Evolutionary conservation across 2,113 vertebrate genomes (phyloP).

Genomic region (Mugil cephalus): DNA sequence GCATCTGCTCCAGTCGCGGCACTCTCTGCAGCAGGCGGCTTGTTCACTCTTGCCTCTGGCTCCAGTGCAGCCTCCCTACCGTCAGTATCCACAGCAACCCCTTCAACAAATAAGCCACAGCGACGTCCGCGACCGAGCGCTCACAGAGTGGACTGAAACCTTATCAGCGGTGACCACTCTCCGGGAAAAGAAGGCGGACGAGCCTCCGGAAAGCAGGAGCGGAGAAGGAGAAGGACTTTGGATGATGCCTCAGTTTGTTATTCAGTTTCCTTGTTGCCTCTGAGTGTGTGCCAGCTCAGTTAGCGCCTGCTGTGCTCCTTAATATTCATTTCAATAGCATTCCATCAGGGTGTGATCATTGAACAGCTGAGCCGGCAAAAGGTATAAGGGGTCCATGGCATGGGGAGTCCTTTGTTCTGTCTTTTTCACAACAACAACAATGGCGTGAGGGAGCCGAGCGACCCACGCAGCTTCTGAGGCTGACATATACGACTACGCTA

Average conservation of each 20-base stretch:
- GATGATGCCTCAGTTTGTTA: slow-evolving; percentile 60
- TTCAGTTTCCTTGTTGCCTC: slow-evolving; percentile 53
- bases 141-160: slow-evolving; percentile 69
- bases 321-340: slow-evolving; percentile 70
- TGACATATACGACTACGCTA: slow-evolving; percentile 73
- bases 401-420: slow-evolving; percentile 77
- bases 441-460: slow-evolving; percentile 69
- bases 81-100: slow-evolving; percentile 93
- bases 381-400: slow-evolving; percentile 58
- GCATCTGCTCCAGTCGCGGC: slow-evolving; percentile 65
- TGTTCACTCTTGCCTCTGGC: slow-evolving; percentile 80
- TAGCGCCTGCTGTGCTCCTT: slow-evolving; percentile 64
- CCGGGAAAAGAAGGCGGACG: slow-evolving; percentile 41
- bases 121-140: slow-evolving; percentile 71
- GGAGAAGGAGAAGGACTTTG: slow-evolving; percentile 51
- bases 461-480: slow-evolving; percentile 72
- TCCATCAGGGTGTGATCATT: slow-evolving; percentile 71
- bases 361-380: slow-evolving; percentile 63
- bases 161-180: slow-evolving; percentile 72
- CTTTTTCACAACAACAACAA: slow-evolving; percentile 74
- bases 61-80: slow-evolving; percentile 74
- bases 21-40: slow-evolving; percentile 67
- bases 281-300: slow-evolving; percentile 66
- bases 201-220: slow-evolving; percentile 51
- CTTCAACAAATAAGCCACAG: slow-evolving; percentile 91